These are phyloP conservation scores for Gari tellinella DNA, from an alignment of 2,888 invertebrate species.

Conservation along the genomic window DNA sequence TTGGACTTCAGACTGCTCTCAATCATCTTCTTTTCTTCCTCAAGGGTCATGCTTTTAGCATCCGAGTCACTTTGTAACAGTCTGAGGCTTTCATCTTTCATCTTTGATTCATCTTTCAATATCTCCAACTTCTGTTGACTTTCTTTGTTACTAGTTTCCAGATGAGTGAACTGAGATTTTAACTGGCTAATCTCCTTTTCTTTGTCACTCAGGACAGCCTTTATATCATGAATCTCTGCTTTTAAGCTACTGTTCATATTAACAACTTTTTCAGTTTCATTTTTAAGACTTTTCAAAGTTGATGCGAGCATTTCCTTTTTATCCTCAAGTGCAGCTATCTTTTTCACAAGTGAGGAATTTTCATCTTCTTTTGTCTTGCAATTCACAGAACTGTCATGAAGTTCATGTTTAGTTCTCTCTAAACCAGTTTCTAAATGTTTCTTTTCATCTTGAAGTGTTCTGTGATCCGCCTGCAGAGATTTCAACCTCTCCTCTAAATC, in stretches of 20 bases:
- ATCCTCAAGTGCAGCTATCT: constrained; percentile 44
- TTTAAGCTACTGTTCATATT: constrained; percentile 53
- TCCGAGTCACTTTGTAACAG: constrained; percentile 37
- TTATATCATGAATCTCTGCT: constrained; percentile 54
- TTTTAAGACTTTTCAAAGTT: constrained; percentile 36
- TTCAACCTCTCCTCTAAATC: constrained; percentile 38
- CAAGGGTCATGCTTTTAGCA: constrained; percentile 10
- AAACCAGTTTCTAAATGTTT: constrained; percentile 53
- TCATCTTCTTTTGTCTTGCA: constrained; percentile 51
- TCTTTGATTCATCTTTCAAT: constrained; percentile 5
- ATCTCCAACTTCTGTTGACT: constrained; percentile 26
- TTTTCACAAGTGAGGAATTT: constrained; percentile 38
- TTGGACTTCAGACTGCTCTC: constrained; percentile 2
- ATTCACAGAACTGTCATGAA: constrained; percentile 51
- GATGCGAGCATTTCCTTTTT: constrained; percentile 36
- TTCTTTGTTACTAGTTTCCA: constrained; percentile 28
- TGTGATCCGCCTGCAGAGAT: constrained; percentile 34
- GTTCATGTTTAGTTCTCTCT: constrained; percentile 58
- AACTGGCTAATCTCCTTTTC: constrained; percentile 43
- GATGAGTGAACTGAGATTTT: constrained; percentile 38
- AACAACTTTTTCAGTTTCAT: constrained; percentile 54
- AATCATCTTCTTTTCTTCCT: constrained; percentile 30
- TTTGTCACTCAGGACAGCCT: constrained; percentile 33
- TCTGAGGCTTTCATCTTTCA: constrained; percentile 21
- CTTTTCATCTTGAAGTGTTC: constrained; percentile 55